A percentile compares a stretch with the other conserved stretches of the same genome.
phyloP scores from a whole-genome alignment of 2,888 invertebrate genomes.

The Hirtodrosophila trivittata region DNA sequence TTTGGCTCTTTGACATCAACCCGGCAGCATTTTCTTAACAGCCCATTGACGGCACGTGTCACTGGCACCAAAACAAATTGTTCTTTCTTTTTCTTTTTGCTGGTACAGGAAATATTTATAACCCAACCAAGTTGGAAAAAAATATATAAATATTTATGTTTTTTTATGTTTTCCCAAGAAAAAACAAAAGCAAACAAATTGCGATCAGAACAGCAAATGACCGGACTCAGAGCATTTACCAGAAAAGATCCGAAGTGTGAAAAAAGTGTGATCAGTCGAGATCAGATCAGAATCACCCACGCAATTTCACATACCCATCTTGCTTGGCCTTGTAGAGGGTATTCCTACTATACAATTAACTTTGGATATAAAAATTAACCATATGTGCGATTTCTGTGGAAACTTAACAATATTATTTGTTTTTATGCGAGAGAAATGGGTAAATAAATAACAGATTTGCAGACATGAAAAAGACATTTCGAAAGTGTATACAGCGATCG shows the following conservation, averaged over 20 bases:
- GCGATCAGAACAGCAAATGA: constrained; percentile 13
- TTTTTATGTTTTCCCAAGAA: constrained; percentile 38
- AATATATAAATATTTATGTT: constrained; percentile 61
- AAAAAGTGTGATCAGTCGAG: constrained; percentile 40
- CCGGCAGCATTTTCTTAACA: constrained; percentile 34
- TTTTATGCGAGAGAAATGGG: too few species aligned
- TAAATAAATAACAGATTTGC: too few species aligned
- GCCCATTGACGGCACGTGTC: constrained; percentile 54
- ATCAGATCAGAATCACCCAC: constrained; percentile 48
- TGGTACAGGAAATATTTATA: constrained; percentile 34
- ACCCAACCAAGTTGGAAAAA: not conserved
- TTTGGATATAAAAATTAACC: constrained; percentile 7
- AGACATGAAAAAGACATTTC: too few species aligned
- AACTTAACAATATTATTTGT: too few species aligned
- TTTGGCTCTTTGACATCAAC: not conserved
- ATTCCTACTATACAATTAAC: constrained; percentile 24
- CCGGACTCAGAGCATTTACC: constrained; percentile 1
- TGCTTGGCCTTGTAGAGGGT: constrained; percentile 16
- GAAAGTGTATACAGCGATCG: constrained; percentile 7
- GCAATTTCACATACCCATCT: constrained; percentile 39
- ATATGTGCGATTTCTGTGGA: not conserved
- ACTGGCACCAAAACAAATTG: constrained; percentile 17
- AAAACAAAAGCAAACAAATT: constrained; percentile 24
- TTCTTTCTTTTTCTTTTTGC: constrained; percentile 6
- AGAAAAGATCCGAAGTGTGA: constrained; percentile 49